phyloP scores from a whole-genome alignment of 2,113 vertebrate genomes.

The Hipposideros armiger region DNA sequence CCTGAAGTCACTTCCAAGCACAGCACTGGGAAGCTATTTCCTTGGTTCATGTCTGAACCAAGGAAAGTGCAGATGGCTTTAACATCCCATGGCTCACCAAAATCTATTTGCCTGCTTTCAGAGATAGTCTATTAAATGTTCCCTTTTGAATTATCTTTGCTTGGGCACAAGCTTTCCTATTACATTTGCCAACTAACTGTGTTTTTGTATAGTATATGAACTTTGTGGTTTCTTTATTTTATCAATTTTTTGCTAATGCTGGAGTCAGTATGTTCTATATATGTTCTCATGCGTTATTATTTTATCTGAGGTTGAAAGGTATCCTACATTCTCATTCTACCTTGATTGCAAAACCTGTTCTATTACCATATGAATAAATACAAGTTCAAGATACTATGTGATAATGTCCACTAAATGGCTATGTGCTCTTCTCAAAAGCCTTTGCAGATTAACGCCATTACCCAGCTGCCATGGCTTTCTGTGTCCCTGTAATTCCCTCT shows the following conservation, averaged over 20 bases:
- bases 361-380: not conserved
- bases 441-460: not conserved
- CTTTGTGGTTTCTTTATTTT: not conserved
- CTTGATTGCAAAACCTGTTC: not conserved
- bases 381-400: not conserved
- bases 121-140: constrained; percentile 48
- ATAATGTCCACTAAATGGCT: not conserved
- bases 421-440: not conserved
- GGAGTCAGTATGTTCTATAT: not conserved
- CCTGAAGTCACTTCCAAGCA: constrained; percentile 43
- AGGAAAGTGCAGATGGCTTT: constrained; percentile 8
- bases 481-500: not conserved
- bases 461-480: not conserved
- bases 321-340: not conserved
- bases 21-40: not conserved
- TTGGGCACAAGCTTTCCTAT: not conserved
- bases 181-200: not conserved
- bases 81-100: not conserved
- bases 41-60: not conserved
- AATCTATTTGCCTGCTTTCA: constrained; percentile 38
- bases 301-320: constrained; percentile 19
- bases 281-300: not conserved
- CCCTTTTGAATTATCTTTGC: constrained; percentile 16
- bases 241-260: not conserved
- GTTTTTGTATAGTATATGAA: not conserved